Percentiles rank a stretch among this genome's conserved stretches.
Conservation (phyloP, 2,797 vertebrate genomes). For the Chaetophractus vellerosus region DNA sequence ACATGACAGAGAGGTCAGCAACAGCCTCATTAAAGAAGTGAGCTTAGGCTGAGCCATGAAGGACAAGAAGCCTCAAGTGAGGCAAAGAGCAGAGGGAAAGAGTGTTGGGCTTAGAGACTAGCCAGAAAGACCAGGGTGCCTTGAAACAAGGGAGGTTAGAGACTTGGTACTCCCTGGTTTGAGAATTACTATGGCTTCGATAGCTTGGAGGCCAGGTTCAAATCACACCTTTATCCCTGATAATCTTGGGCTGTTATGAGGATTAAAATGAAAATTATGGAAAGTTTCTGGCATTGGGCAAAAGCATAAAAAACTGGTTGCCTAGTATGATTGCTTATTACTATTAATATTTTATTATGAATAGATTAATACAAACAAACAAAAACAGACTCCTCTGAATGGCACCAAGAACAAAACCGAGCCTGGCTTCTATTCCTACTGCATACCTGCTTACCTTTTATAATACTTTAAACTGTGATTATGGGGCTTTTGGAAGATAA, state of each 20-base stretch:
- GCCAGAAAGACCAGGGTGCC: background rate
- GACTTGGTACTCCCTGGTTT: background rate
- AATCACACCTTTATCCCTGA: background rate
- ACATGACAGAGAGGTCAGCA: background rate
- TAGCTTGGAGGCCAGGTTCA: background rate
- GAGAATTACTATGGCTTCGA: background rate
- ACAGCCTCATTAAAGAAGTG: background rate
- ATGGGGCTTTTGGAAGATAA: background rate
- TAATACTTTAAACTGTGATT: background rate
- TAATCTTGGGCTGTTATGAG: background rate
- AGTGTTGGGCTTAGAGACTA: background rate
- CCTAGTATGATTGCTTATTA: background rate
- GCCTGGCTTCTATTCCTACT: background rate
- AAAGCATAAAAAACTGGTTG: background rate
- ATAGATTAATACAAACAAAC: background rate
- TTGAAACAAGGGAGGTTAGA: background rate
- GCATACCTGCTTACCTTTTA: background rate
- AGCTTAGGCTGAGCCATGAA: background rate
- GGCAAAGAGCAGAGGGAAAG: background rate
- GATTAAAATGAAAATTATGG: background rate
- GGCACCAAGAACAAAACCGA: background rate
- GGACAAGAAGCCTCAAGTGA: background rate
- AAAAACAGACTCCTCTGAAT: background rate
- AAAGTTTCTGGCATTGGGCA: background rate
- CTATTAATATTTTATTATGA: background rate